Base-by-base conservation (phyloP, 2,888 invertebrate genomes). In the Macropis europaea region DNA sequence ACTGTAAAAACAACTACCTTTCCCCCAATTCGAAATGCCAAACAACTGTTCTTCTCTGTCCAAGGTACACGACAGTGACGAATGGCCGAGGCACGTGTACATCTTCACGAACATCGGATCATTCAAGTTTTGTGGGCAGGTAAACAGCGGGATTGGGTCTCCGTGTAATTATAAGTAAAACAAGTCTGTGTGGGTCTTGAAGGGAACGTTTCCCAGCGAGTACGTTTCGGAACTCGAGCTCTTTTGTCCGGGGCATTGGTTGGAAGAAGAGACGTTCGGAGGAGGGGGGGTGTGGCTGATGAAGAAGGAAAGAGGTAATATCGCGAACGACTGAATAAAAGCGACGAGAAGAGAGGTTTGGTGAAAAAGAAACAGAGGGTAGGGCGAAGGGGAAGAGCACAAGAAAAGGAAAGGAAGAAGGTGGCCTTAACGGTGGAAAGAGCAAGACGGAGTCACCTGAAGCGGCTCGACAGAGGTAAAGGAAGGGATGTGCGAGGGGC, bases 151-250 rank as follows among this genome's bases (percentile, higher is more conserved):
- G 15, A 71, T 62, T 54, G 48, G 53, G 42, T 36, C 73, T 38
- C 53, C 50, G 79, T 72, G 71, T 79, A 76, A 79, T 79, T 73
- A 71, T 63, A 54, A 48, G 54, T 63, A 57, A 73, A 76, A 73
- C 68, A 61, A 69, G 63, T 42, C 45, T 32, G 43, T 60, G 70
- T 40, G 61, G 54, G 34, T 30, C 38, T 52, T 30, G 6, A 30
- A 2, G n/a, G 40, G 38, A 45, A 52, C 40, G 50, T 71, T 62
- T 47, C 54, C 56, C 42, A 11, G 40, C 52, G 61, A 17, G 52
- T 68, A 57, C 68, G 56, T 70, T 81, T 73, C 50, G 52, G 56
- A 53, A 60, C 50, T 40, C 36, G 66, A 64, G 43, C 53, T 45
- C 74, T 79, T 74, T 74, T 80, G 69, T 76, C 28, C 45, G 53